Conservation (phyloP, 2,888 invertebrate genomes). For the Drosophila multiciliata region DNA sequence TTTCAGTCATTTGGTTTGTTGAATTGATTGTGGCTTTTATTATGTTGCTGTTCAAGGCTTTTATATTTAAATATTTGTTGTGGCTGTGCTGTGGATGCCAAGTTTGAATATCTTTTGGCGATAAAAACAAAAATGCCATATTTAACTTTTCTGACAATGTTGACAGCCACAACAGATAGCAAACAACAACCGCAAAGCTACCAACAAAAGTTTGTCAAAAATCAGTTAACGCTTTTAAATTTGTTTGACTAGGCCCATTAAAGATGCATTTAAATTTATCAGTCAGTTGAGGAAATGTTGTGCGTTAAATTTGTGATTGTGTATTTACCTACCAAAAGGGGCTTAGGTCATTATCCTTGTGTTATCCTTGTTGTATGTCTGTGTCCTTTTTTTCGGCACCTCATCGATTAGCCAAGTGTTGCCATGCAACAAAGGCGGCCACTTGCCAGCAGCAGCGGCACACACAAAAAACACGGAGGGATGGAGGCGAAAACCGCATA, state of each 20-base stretch:
- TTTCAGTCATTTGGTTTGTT: slow-evolving; percentile 13
- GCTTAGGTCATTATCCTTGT: slow-evolving; percentile 75
- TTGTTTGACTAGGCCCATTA: slow-evolving; percentile 47
- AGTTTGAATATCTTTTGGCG: slow-evolving; percentile 46
- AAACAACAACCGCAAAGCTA: slow-evolving; percentile 27
- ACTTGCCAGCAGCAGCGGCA: slow-evolving; percentile 63
- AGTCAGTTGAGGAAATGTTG: slow-evolving; percentile 36
- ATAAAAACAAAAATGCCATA: slow-evolving; percentile 59
- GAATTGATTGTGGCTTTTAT: neutral
- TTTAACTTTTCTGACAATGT: slow-evolving; percentile 58
- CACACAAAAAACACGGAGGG: slow-evolving; percentile 41
- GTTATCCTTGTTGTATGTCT: slow-evolving; percentile 72
- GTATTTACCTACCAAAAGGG: slow-evolving; percentile 49
- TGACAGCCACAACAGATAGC: slow-evolving; percentile 33
- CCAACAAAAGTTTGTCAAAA: slow-evolving; percentile 42
- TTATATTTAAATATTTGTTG: slow-evolving; percentile 13
- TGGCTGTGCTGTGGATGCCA: slow-evolving; percentile 23
- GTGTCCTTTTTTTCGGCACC: slow-evolving; percentile 68
- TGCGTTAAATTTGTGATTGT: slow-evolving; percentile 13
- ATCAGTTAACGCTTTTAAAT: slow-evolving; percentile 52
- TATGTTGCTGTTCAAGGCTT: slow-evolving; percentile 7
- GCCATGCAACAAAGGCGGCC: slow-evolving; percentile 75
- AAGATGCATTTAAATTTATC: slow-evolving; percentile 48
- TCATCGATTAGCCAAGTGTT: slow-evolving; percentile 83
- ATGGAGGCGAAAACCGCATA: slow-evolving; percentile 55